Base-by-base conservation (phyloP, 2,888 invertebrate species). In the Argyresthia albistria region DNA sequence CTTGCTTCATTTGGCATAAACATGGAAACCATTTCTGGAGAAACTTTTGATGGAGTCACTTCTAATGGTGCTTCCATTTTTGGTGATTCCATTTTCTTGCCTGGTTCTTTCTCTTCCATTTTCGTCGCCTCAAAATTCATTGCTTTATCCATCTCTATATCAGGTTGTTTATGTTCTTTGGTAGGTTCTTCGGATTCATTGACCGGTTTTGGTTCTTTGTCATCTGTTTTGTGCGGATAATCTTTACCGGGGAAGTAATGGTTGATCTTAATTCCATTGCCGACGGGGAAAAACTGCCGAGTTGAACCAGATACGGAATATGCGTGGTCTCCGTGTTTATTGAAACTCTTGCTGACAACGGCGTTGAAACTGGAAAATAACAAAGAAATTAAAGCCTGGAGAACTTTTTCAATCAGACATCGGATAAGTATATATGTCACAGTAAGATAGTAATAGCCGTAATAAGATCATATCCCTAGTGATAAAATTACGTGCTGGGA, bases 321-420 rank as follows among this genome's bases (percentile, higher is more conserved):
- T 1, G 86, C 84, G 52, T 81, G 64, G 47, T 76, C 72, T 12
- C 45, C 81, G 52, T 87, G 86, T 54, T 78, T 83, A 54, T 78
- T 73, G 0, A 80, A 59, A 11, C 70, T 73, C 60, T 89, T 89
- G 61, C 88, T 89, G 7, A 90, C 90, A 14, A 90, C 72, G 6
- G 90, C 90, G 60, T 89, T 90, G 59, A 90, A 90, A 47, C 90
- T 90, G 67, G 16, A 66, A 65, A 42, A 35, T 37, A 25, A 49
- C 15, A 16, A 4, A 15, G 8, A 14, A 14, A 45, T 25, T 25
- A 25, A 25, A 4, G 25, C 25, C 25, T 25, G 25, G 25, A 25
- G 25, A 25, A 25, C 25, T 25, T 6, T 25, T 25, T 25, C 25
- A 25, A 4, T 2, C 2, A 25, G 25, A 25, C 25, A 6, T 25